These are phyloP conservation scores for Anastatus disparis DNA, from an alignment of 1,140 invertebrate species.

Conservation along the genomic window DNA sequence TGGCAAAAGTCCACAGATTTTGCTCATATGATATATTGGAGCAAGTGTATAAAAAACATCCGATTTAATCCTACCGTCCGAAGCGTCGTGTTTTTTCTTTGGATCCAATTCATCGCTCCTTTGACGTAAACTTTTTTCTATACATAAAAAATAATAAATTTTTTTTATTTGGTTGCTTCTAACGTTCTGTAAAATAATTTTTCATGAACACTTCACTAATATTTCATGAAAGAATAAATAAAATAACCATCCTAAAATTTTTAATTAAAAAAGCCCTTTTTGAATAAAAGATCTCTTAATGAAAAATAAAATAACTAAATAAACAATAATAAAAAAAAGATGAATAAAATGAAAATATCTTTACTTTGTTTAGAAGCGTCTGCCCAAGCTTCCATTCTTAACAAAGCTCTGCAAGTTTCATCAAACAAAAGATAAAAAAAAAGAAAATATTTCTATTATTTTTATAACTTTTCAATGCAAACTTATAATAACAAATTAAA, in stretches of 20 bases:
- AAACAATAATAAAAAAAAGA: too few relatives aligned
- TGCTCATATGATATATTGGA: constrained; percentile 57
- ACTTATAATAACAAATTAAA: too few relatives aligned
- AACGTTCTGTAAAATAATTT: too few relatives aligned
- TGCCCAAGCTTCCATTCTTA: constrained; percentile 12
- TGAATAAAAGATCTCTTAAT: too few relatives aligned
- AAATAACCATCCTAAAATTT: not conserved
- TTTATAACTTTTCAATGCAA: too few relatives aligned
- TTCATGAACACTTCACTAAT: too few relatives aligned
- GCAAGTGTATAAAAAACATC: constrained; percentile 53
- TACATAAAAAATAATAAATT: not conserved
- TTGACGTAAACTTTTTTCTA: not conserved
- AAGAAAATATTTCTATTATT: too few relatives aligned
- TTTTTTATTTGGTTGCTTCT: too few relatives aligned
- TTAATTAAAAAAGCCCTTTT: constrained; percentile 2
- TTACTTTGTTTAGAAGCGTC: not conserved
- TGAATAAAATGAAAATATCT: not conserved
- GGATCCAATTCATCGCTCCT: not conserved
- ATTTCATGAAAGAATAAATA: not conserved
- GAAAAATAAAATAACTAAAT: too few relatives aligned
- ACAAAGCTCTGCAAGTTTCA: too few relatives aligned
- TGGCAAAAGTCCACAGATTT: constrained; percentile 54
- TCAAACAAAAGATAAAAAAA: too few relatives aligned
- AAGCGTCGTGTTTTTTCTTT: not conserved
- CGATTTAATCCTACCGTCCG: constrained; percentile 35